These are phyloP conservation scores for Acipenser ruthenus DNA, from an alignment of 2,797 vertebrate genomes.

Conservation along the genomic window DNA sequence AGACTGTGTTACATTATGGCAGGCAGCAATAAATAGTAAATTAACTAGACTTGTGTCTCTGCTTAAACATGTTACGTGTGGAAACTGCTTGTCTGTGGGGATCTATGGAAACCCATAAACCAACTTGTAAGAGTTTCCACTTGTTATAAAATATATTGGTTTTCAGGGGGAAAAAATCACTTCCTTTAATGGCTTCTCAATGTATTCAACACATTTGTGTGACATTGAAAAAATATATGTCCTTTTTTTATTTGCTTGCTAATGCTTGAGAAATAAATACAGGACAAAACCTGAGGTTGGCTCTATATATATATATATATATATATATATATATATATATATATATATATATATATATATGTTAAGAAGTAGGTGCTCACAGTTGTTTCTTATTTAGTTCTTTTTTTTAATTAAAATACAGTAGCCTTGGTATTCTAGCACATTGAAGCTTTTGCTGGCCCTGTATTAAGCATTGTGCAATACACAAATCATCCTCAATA, in stretches of 20 bases:
- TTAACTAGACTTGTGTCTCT: conserved; percentile 9
- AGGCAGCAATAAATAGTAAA: conserved; percentile 17
- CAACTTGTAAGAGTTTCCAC: conserved; percentile 13
- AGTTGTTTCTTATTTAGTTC: no score
- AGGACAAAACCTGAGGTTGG: no score
- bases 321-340: neutral
- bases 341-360: neutral
- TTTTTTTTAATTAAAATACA: no score
- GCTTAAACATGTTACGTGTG: conserved; percentile 1
- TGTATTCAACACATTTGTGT: neutral
- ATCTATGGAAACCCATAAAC: conserved; percentile 5
- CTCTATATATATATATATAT: neutral
- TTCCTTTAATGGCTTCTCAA: neutral
- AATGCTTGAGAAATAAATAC: no score
- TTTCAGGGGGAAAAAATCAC: no score
- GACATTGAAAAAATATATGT: no score
- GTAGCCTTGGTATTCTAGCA: no score
- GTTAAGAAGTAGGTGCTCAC: no score
- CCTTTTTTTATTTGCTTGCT: no score
- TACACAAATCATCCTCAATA: no score
- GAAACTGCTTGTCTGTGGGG: conserved; percentile 14
- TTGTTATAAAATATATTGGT: conserved; percentile 8
- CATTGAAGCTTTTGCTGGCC: no score
- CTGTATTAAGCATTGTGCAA: no score
- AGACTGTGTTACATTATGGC: conserved; percentile 20